phyloP scores from a whole-genome alignment of 1,140 invertebrate species.

The Schlechtendalia chinensis region DNA sequence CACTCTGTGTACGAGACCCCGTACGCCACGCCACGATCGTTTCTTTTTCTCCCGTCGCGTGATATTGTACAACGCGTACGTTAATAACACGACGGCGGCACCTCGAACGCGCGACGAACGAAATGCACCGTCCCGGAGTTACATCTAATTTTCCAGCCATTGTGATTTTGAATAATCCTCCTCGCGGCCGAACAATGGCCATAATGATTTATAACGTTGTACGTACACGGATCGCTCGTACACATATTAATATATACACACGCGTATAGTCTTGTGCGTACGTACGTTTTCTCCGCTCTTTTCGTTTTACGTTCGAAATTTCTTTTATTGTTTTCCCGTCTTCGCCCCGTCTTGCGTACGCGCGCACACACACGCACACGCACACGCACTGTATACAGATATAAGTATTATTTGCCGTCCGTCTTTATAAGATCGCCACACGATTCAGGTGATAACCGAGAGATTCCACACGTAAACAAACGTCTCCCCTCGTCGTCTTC shows the following conservation, averaged over 20 bases:
- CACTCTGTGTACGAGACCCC: not conserved
- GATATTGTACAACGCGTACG: not conserved
- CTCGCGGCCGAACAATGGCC: slow-evolving; percentile 35
- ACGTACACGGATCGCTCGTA: not conserved
- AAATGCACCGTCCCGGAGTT: slow-evolving; percentile 43
- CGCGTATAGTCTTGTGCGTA: not conserved
- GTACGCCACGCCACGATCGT: slow-evolving; percentile 10
- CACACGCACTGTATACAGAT: too few species aligned
- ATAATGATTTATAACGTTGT: slow-evolving; percentile 41
- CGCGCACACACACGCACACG: too few species aligned
- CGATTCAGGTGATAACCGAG: slow-evolving; percentile 9
- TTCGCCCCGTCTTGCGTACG: not conserved
- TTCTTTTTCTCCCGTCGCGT: not conserved
- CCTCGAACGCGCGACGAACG: slow-evolving; percentile 16
- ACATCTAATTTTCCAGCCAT: slow-evolving; percentile 47
- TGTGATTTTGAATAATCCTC: slow-evolving; percentile 48
- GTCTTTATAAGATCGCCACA: slow-evolving; percentile 25
- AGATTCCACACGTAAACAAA: not conserved
- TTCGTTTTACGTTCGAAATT: not conserved
- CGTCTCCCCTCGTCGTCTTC: too few species aligned
- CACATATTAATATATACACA: not conserved
- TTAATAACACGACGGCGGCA: not conserved
- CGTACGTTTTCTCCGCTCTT: not conserved
- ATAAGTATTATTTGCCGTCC: not conserved
- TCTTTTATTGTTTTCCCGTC: slow-evolving; percentile 17